Evolutionary conservation across 2,113 vertebrate genomes (phyloP), one percentile per base, ranked within the genome.

Genomic region (Myocastor coypus): DNA sequence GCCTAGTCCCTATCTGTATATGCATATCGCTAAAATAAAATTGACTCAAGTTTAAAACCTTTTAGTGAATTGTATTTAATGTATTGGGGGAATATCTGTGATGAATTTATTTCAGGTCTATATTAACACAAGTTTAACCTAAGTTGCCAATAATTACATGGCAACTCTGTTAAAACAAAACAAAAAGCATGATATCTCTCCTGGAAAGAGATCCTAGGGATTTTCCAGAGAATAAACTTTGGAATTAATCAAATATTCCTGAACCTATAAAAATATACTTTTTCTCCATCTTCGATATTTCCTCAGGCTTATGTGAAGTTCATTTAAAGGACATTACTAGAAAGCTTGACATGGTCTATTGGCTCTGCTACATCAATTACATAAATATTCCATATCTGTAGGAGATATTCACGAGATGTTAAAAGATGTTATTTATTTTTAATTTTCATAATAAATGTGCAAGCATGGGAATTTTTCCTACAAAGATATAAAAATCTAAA

Each of bases 271-370:
- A 92, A 94, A 95, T 50, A 71, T 40, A 87, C 63, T 91, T 96
- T 96, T 94, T 71, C n/a, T 95, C 37, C 12, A 94, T 57, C 46
- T 88, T 37, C 89, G 28, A 55, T 95, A 92, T 95, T 93, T 97
- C 95, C 69, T 96, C 5, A 32, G 88, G 84, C 92, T 97, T 96
- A 90, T 68, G 71, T 92, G 93, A 96, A 96, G 96, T 96, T 97
- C 89, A 94, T 93, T 92, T 84, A 92, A 96, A 97, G 90, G 92
- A 96, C 77, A 89, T 55, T 68, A 40, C 81, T 91, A 17, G 71
- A 95, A 90, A 96, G n/a, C 66, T 80, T 95, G 75, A 80, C 77
- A 85, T 59, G 87, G 34, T 85, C 61, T 96, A 50, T 80, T 83
- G 90, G 30, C 26, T 90, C 78, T 52, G 94, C 55, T 85, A 87